phyloP scores from a whole-genome alignment of 2,113 vertebrate species.

The Microcebus tavaratra region DNA sequence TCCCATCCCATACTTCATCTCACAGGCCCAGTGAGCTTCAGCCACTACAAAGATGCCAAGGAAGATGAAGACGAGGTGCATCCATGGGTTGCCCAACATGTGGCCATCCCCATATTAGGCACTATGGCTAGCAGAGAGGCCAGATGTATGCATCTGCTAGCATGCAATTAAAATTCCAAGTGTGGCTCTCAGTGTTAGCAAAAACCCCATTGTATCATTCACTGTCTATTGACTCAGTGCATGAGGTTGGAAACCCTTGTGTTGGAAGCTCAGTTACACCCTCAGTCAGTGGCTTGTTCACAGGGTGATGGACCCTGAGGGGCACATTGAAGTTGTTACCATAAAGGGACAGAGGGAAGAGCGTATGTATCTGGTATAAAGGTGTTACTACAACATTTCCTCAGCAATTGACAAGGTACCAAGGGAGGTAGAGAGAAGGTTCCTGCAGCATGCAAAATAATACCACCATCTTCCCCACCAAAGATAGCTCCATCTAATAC shows the following conservation, averaged over 20 bases:
- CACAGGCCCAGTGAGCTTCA: conserved; percentile 64
- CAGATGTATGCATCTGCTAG: neutral
- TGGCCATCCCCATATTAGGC: no score
- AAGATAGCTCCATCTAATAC: neutral
- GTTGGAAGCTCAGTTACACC: neutral
- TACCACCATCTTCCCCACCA: neutral
- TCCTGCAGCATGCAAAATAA: neutral
- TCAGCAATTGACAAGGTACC: neutral
- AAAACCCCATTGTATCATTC: neutral
- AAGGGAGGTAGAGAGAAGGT: neutral
- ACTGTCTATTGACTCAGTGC: neutral
- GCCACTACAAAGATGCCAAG: conserved; percentile 42
- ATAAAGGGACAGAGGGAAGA: neutral
- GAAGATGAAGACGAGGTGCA: neutral
- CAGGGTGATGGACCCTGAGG: neutral
- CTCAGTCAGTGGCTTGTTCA: neutral
- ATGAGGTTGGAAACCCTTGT: neutral
- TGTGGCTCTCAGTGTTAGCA: neutral
- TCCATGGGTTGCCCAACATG: neutral
- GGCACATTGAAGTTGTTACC: neutral
- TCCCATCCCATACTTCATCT: conserved; percentile 71
- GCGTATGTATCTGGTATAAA: neutral
- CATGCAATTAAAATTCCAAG: neutral
- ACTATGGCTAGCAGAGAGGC: no score
- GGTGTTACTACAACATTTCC: neutral